Conservation (phyloP, 1,140 invertebrate species). For the Zaprionus inermis region DNA sequence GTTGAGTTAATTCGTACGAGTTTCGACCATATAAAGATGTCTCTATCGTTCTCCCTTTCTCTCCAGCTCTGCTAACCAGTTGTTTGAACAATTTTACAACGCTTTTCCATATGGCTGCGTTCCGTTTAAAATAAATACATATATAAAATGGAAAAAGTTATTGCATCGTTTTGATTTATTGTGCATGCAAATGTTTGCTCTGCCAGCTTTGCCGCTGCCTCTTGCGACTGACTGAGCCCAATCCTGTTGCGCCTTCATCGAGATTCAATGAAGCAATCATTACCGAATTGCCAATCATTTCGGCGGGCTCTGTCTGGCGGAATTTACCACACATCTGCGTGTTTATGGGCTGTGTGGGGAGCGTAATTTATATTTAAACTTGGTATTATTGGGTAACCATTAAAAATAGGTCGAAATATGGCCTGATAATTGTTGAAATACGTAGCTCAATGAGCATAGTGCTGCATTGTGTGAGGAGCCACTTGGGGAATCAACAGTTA, state of each 20-base stretch:
- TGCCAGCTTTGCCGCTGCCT: neutral
- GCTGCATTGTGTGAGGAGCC: no score
- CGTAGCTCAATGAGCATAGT: no score
- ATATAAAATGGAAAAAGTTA: constrained; percentile 42
- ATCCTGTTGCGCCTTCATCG: constrained; percentile 40
- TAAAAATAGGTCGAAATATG: neutral
- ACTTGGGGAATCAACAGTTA: neutral
- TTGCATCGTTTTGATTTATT: constrained; percentile 57
- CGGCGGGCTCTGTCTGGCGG: constrained; percentile 25
- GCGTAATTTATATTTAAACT: constrained; percentile 14
- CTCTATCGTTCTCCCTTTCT: constrained; percentile 3
- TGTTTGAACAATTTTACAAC: constrained; percentile 49
- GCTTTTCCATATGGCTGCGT: constrained; percentile 41
- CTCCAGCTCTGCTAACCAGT: constrained; percentile 36
- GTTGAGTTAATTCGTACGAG: constrained; percentile 23
- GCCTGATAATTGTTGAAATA: neutral
- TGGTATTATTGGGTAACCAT: no score
- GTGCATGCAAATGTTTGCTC: constrained; percentile 50
- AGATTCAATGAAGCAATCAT: constrained; percentile 42
- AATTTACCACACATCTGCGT: neutral
- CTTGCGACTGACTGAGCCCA: neutral
- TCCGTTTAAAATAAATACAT: constrained; percentile 29
- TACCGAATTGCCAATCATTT: constrained; percentile 52
- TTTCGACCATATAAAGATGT: neutral
- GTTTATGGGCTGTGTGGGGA: neutral